phyloP scores from a whole-genome alignment of 1,140 invertebrate species.

The Temnothorax nylanderi region DNA sequence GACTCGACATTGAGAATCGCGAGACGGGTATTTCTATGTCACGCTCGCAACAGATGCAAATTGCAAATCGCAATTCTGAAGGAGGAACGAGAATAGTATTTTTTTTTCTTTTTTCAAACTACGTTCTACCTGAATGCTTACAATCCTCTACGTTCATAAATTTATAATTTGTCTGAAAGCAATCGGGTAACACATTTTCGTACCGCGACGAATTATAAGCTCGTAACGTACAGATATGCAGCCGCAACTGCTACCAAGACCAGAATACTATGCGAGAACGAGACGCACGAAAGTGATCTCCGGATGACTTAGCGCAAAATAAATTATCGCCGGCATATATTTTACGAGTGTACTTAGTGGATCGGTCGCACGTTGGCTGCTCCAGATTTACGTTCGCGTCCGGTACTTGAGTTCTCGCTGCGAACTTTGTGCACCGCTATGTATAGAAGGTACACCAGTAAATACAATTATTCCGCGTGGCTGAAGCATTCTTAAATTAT shows the following conservation, averaged over 20 bases:
- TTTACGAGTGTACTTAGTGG: conserved; percentile 58
- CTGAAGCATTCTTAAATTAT: not conserved
- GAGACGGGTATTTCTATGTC: not conserved
- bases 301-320: conserved; percentile 47
- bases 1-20: not conserved
- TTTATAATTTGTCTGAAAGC: conserved; percentile 8
- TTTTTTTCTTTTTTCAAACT: not conserved
- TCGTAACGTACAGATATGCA: not conserved
- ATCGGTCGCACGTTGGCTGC: conserved; percentile 41
- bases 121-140: not conserved
- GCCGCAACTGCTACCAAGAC: not conserved
- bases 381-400: conserved; percentile 66
- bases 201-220: not conserved
- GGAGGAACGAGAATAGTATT: not conserved
- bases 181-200: conserved; percentile 5
- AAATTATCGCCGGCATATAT: conserved; percentile 70
- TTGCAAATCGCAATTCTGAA: not conserved
- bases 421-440: conserved; percentile 21
- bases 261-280: conserved; percentile 21
- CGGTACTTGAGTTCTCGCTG: conserved; percentile 64
- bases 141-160: not conserved
- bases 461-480: not conserved
- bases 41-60: conserved; percentile 12
- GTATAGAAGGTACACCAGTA: conserved; percentile 3
- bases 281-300: conserved; percentile 16